These are phyloP conservation scores for Podilymbus podiceps DNA, from an alignment of 2,113 vertebrate genomes.

Conservation along the genomic window DNA sequence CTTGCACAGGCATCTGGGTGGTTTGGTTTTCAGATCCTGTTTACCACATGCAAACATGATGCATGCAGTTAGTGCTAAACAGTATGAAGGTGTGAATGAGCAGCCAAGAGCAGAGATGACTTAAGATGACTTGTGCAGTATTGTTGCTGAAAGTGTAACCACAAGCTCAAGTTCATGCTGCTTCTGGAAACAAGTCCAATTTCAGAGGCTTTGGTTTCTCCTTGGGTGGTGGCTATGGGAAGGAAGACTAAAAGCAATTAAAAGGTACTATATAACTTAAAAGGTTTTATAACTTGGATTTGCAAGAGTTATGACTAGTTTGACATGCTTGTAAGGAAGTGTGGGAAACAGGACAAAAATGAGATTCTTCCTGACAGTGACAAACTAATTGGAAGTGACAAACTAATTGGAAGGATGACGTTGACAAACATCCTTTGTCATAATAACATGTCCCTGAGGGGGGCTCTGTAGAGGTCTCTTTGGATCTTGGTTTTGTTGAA, in stretches of 20 bases:
- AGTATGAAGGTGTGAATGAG: not conserved
- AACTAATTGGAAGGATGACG: rapidly evolving
- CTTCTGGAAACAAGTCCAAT: not conserved
- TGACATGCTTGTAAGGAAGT: not conserved
- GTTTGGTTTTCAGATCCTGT: not conserved
- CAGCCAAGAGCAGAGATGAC: not conserved
- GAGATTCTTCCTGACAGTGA: not conserved
- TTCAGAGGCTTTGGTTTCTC: not conserved
- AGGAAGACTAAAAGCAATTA: not conserved
- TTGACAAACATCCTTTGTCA: not conserved
- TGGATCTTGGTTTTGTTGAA: not conserved
- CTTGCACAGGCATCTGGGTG: not conserved
- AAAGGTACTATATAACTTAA: not conserved
- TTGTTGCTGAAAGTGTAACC: not conserved
- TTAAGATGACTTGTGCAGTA: not conserved
- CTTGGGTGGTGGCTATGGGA: not conserved
- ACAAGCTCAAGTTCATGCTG: not conserved
- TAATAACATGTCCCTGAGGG: not conserved
- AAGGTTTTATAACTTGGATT: not conserved
- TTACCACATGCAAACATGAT: not conserved
- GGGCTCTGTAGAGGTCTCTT: not conserved
- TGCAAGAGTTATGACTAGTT: not conserved
- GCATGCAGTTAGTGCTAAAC: rapidly evolving
- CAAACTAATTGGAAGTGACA: not conserved
- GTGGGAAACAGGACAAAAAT: not conserved